Evolutionary conservation across 2,888 invertebrate genomes (phyloP).

Genomic region (Autographa gamma): DNA sequence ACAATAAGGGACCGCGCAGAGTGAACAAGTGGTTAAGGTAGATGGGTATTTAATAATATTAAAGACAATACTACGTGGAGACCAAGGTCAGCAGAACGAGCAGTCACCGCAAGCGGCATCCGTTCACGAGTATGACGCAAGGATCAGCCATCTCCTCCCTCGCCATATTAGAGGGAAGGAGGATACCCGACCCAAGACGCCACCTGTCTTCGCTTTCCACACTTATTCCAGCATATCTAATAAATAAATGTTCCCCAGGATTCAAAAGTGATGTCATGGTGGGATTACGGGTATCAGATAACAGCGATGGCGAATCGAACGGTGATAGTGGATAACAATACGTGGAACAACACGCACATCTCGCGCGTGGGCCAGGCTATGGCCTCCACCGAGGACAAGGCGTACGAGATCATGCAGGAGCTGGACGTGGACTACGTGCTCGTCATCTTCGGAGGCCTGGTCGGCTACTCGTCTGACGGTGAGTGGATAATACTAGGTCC

Average conservation of each 20-base stretch:
- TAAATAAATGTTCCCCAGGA: constrained; percentile 89
- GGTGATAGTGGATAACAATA: constrained; percentile 99
- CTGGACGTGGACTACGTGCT: constrained; percentile 99
- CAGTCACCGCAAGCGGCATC: no score
- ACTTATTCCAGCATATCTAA: no score
- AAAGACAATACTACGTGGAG: no score
- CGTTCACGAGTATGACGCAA: no score
- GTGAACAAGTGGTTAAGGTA: no score
- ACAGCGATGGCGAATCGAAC: constrained; percentile 99
- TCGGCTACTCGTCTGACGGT: constrained; percentile 99
- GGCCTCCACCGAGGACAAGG: constrained; percentile 98
- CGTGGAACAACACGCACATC: constrained; percentile 99
- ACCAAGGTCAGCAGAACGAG: no score
- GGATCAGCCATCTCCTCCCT: no score
- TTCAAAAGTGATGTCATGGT: constrained; percentile 99
- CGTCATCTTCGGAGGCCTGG: constrained; percentile 99
- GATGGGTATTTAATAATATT: no score
- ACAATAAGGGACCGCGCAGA: no score
- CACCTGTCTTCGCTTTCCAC: no score
- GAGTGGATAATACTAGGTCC: constrained; percentile 63
- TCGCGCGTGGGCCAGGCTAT: constrained; percentile 99
- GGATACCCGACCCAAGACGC: no score
- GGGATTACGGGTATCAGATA: constrained; percentile 99
- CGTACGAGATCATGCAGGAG: constrained; percentile 99
- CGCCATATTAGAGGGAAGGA: no score